Evolutionary conservation across 2,888 invertebrate species (phyloP).

Genomic region (Scaptomyza cyrtandrae): DNA sequence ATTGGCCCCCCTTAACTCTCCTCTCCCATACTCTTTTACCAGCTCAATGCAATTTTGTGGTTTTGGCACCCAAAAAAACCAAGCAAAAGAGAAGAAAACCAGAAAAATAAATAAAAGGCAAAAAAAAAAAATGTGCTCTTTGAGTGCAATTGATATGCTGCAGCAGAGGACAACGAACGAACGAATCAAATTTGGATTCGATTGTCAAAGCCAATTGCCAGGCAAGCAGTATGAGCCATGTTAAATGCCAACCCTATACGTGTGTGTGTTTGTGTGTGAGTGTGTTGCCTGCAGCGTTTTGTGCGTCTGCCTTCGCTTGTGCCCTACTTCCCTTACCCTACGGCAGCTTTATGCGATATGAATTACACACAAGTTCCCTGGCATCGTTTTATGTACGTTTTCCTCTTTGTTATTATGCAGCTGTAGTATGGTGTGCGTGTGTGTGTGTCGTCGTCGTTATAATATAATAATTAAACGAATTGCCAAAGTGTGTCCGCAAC

Average conservation of each 20-base stretch:
- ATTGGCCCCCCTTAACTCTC: slow-evolving; percentile 40
- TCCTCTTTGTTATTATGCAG: slow-evolving; percentile 76
- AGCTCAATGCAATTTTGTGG: slow-evolving; percentile 74
- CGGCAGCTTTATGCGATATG: slow-evolving; percentile 70
- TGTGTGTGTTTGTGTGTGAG: slow-evolving; percentile 25
- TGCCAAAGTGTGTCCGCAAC: slow-evolving; percentile 80
- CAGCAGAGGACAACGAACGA: slow-evolving; percentile 40
- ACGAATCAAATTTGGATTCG: slow-evolving; percentile 62
- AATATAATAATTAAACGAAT: slow-evolving; percentile 83
- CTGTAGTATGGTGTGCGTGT: slow-evolving; percentile 24
- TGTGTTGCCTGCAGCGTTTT: slow-evolving; percentile 58
- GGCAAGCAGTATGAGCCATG: slow-evolving; percentile 56
- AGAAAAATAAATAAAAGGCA: slow-evolving; percentile 5
- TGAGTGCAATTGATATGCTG: slow-evolving; percentile 71
- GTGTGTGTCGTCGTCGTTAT: slow-evolving; percentile 50
- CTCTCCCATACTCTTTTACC: slow-evolving; percentile 5
- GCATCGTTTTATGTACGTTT: slow-evolving; percentile 72
- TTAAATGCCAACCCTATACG: slow-evolving; percentile 49
- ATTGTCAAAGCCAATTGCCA: slow-evolving; percentile 72
- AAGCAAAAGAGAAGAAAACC: slow-evolving; percentile 9
- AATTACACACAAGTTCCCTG: slow-evolving; percentile 79
- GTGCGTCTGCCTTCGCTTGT: slow-evolving; percentile 3
- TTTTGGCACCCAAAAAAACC: slow-evolving; percentile 57
- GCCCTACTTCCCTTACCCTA: slow-evolving; percentile 15
- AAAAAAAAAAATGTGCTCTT: slow-evolving; percentile 40